A percentile compares a stretch with the other conserved stretches of the same genome.
Evolutionary conservation across 2,113 vertebrate genomes (phyloP).

Genomic region (Scopus umbretta): DNA sequence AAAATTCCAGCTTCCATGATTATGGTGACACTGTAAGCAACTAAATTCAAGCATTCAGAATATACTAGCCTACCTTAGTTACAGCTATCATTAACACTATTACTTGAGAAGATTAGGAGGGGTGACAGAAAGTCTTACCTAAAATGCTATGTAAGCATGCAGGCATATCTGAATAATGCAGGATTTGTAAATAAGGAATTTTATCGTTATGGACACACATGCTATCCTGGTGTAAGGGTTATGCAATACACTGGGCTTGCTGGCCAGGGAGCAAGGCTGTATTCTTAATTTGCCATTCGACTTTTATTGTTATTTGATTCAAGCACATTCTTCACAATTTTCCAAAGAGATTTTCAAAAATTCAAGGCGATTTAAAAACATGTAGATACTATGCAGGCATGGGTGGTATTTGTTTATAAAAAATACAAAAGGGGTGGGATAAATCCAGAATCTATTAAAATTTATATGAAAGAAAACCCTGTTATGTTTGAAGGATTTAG

Average conservation of each 20-base stretch:
- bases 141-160: not conserved
- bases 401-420: not conserved
- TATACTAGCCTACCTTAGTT: not conserved
- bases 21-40: not conserved
- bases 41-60: not conserved
- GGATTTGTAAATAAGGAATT: not conserved
- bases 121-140: not conserved
- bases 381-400: not conserved
- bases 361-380: not conserved
- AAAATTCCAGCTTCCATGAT: not conserved
- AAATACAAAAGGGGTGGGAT: not conserved
- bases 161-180: not conserved
- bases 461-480: not conserved
- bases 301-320: not conserved
- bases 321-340: not conserved
- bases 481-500: not conserved
- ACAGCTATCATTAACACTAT: not conserved
- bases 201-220: rapidly evolving
- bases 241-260: rapidly evolving
- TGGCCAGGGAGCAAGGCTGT: not conserved
- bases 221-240: not conserved
- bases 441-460: not conserved
- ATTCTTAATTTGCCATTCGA: not conserved
- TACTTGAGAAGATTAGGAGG: not conserved
- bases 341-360: not conserved